Percentiles rank a stretch among this genome's conserved stretches.
These are phyloP conservation scores for Lamellibrachia columna DNA, from an alignment of 2,888 invertebrate genomes.

Conservation along the genomic window DNA sequence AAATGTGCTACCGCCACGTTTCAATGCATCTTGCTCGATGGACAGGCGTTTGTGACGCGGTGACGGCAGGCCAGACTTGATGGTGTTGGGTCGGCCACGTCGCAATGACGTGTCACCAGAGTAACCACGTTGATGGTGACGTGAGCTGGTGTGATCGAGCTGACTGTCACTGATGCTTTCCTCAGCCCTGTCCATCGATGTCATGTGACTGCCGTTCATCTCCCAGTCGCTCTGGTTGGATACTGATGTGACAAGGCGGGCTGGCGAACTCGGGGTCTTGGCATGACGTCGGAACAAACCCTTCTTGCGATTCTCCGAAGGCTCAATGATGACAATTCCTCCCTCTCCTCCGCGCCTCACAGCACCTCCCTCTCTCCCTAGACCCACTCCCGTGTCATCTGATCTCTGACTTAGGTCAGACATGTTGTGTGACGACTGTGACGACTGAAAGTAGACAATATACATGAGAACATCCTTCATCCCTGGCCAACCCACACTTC, in stretches of 20 bases:
- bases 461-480: not conserved
- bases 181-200: not conserved
- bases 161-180: slow-evolving; percentile 17
- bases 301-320: slow-evolving; percentile 27
- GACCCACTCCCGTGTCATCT: not conserved
- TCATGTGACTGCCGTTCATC: slow-evolving; percentile 16
- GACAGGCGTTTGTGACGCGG: slow-evolving; percentile 30
- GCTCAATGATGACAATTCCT: not conserved
- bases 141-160: not conserved
- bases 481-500: not conserved
- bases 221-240: not conserved
- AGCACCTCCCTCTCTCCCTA: not conserved
- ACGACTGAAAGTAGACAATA: not conserved
- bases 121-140: slow-evolving; percentile 25
- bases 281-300: slow-evolving; percentile 37
- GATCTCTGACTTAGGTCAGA: not conserved
- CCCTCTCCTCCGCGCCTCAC: not conserved
- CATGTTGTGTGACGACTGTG: not conserved
- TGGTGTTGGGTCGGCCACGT: slow-evolving; percentile 56
- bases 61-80: slow-evolving; percentile 49
- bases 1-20: slow-evolving; percentile 25
- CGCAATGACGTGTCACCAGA: slow-evolving; percentile 25
- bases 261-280: slow-evolving; percentile 44
- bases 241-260: slow-evolving; percentile 33
- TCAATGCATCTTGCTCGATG: slow-evolving; percentile 6